A percentile compares a stretch with the other conserved stretches of the same genome.
These are phyloP conservation scores for Daphoenositta chrysoptera DNA, from an alignment of 2,113 vertebrate genomes.

Conservation along the genomic window DNA sequence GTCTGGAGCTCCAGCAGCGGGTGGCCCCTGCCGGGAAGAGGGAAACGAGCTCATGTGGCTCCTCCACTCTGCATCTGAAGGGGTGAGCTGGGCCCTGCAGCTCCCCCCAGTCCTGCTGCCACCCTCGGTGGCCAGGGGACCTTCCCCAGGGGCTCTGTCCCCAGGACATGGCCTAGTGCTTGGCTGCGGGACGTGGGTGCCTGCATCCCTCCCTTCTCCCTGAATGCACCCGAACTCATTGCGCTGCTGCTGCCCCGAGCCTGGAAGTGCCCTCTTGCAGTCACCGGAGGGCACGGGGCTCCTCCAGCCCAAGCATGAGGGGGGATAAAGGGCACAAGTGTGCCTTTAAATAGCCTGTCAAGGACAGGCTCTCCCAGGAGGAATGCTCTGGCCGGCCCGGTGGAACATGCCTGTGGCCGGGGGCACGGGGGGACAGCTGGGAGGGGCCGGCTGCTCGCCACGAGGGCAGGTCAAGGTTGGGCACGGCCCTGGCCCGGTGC, in stretches of 20 bases:
- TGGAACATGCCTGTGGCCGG: slow-evolving; percentile 17
- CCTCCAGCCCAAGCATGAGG: neutral
- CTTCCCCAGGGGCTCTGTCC: neutral
- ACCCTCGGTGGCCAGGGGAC: fast-evolving
- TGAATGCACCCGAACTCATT: neutral
- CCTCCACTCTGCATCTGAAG: fast-evolving
- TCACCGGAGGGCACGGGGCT: neutral
- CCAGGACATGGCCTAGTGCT: neutral
- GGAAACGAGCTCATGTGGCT: fast-evolving
- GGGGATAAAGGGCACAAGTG: slow-evolving; percentile 28
- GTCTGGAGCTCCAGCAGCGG: fast-evolving
- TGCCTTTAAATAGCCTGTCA: slow-evolving; percentile 51
- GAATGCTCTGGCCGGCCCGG: slow-evolving; percentile 51
- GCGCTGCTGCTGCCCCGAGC: neutral
- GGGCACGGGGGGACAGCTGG: neutral
- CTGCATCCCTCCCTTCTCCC: neutral
- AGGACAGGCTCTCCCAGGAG: slow-evolving; percentile 38
- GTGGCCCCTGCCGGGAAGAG: neutral
- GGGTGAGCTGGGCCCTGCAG: neutral
- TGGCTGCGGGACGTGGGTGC: neutral
- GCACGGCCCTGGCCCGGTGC: neutral
- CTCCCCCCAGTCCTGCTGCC: neutral
- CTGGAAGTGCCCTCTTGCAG: neutral
- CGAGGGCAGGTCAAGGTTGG: slow-evolving; percentile 6
- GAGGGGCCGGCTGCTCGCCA: neutral